phyloP scores from a whole-genome alignment of 2,797 vertebrate species.

The Lagorchestes hirsutus region DNA sequence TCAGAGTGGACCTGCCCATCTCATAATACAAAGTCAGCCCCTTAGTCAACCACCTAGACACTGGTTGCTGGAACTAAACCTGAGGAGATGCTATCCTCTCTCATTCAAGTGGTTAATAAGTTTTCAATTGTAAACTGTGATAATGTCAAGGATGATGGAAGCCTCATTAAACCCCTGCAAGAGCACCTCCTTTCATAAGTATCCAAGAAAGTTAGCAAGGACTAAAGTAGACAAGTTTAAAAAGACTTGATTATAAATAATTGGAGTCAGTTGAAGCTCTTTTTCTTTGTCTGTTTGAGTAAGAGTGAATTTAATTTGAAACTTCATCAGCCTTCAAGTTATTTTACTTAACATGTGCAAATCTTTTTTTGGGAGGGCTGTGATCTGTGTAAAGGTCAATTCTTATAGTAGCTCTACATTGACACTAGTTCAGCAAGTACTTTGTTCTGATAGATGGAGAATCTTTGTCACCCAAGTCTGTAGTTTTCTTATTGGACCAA shows the following conservation, averaged over 20 bases:
- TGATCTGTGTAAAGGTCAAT: not conserved
- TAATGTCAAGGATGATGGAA: not conserved
- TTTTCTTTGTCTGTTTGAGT: conserved; percentile 31
- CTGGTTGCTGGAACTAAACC: not conserved
- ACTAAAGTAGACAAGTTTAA: conserved; percentile 4
- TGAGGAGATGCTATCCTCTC: not conserved
- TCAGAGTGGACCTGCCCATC: not conserved
- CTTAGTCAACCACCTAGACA: not conserved
- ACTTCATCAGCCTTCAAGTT: not conserved
- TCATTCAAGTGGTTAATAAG: not conserved
- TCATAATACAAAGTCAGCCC: not conserved
- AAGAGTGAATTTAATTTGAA: not conserved
- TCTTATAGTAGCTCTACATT: conserved; percentile 24
- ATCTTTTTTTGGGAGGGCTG: conserved; percentile 6
- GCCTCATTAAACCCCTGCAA: not conserved
- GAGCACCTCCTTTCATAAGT: not conserved
- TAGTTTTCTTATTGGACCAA: not conserved
- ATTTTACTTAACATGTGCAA: not conserved
- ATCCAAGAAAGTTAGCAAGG: not conserved
- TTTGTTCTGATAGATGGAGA: not conserved
- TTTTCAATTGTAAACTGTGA: not conserved
- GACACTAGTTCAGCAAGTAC: not conserved
- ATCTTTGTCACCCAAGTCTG: not conserved
- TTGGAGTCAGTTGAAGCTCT: not conserved
- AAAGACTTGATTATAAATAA: conserved; percentile 38